A percentile compares a stretch with the other conserved stretches of the same genome.
Conservation (phyloP, 1,140 invertebrate species). For the Tetragonula clypearis region DNA sequence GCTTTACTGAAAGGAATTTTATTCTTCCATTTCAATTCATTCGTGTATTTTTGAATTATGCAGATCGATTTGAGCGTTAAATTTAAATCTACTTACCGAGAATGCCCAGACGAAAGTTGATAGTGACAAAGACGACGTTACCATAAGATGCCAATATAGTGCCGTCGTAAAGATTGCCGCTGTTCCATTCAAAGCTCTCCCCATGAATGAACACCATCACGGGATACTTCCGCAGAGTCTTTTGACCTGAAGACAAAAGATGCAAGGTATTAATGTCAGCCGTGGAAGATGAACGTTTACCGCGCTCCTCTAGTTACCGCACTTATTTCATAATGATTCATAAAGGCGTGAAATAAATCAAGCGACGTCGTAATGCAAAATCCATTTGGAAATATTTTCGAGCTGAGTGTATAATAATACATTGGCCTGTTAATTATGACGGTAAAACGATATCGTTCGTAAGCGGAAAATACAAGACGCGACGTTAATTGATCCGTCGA, state of each 20-base stretch:
- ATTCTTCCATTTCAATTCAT: too few species aligned
- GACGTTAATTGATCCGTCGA: neutral
- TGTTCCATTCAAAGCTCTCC: slow-evolving; percentile 96
- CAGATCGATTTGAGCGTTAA: too few species aligned
- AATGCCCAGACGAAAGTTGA: slow-evolving; percentile 96
- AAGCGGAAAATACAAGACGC: neutral
- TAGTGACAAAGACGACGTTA: slow-evolving; percentile 94
- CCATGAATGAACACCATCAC: slow-evolving; percentile 96
- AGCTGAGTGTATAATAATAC: neutral
- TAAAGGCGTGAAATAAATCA: neutral
- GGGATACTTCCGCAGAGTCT: slow-evolving; percentile 83
- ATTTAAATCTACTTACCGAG: slow-evolving; percentile 85
- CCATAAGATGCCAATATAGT: slow-evolving; percentile 93
- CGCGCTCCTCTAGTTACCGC: neutral
- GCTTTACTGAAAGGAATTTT: too few species aligned
- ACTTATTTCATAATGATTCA: neutral
- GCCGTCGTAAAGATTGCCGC: slow-evolving; percentile 96
- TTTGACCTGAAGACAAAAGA: slow-evolving; percentile 80
- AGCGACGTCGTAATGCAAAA: neutral
- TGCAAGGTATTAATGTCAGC: neutral
- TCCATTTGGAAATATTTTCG: neutral
- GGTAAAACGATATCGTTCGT: neutral
- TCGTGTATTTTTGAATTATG: too few species aligned
- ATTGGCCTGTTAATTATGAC: neutral
- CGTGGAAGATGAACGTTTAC: neutral